These are phyloP conservation scores for Gadopsis marmoratus DNA, from an alignment of 2,797 vertebrate genomes.

Conservation along the genomic window DNA sequence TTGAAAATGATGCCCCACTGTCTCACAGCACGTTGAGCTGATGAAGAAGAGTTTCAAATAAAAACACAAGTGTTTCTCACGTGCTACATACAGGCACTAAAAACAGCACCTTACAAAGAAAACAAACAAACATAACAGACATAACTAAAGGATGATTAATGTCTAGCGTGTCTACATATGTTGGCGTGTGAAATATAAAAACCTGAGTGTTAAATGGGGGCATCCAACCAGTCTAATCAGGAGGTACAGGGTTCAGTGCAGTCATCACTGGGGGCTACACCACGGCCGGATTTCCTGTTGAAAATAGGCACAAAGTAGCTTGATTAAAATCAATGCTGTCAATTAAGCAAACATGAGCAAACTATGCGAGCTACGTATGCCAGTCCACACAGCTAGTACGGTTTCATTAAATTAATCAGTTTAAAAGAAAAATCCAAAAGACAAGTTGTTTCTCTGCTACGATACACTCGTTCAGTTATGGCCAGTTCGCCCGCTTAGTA, in stretches of 20 bases:
- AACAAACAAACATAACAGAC: slow-evolving; percentile 6
- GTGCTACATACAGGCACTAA: background rate
- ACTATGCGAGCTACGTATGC: slow-evolving; percentile 58
- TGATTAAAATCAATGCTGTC: slow-evolving; percentile 75
- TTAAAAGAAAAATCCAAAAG: background rate
- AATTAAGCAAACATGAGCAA: slow-evolving; percentile 69
- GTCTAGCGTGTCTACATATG: slow-evolving; percentile 44
- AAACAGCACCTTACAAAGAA: background rate
- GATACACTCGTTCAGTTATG: background rate
- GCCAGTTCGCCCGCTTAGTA: slow-evolving; percentile 25
- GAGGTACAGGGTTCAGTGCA: slow-evolving; percentile 84
- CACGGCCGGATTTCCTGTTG: slow-evolving; percentile 73
- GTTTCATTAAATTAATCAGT: slow-evolving; percentile 10
- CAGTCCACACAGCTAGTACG: slow-evolving; percentile 30
- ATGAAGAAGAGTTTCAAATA: background rate
- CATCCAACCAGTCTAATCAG: slow-evolving; percentile 88
- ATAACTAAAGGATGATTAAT: background rate
- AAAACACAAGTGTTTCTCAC: background rate
- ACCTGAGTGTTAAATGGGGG: slow-evolving; percentile 86
- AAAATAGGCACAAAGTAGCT: slow-evolving; percentile 66
- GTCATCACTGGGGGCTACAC: slow-evolving; percentile 85
- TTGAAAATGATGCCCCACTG: background rate
- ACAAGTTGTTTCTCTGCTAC: background rate
- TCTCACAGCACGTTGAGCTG: background rate
- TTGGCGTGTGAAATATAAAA: slow-evolving; percentile 68